Evolutionary conservation across 2,113 vertebrate genomes (phyloP).

Genomic region (Myotis davidii): DNA sequence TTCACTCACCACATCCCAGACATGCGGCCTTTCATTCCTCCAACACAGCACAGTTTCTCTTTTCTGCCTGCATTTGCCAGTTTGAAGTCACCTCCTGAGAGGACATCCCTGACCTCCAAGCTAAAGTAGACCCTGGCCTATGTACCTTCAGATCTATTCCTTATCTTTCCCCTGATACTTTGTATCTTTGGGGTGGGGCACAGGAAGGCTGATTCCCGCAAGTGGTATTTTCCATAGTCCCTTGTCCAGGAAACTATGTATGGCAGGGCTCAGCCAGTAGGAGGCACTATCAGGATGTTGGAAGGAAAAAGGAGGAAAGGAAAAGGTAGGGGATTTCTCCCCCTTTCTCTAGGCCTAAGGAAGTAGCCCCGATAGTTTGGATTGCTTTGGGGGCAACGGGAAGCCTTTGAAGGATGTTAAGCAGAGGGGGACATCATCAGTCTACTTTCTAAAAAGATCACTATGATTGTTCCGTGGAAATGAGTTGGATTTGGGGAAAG

Average conservation of each 20-base stretch:
- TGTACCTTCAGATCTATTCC: not conserved
- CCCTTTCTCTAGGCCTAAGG: not conserved
- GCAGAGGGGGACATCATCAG: not conserved
- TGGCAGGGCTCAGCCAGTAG: not conserved
- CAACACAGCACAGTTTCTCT: not conserved
- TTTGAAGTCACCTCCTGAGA: not conserved
- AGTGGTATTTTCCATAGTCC: not conserved
- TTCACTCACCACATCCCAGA: not conserved
- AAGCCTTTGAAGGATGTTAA: slow-evolving; percentile 2
- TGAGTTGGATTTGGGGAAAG: slow-evolving; percentile 42
- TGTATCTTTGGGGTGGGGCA: not conserved
- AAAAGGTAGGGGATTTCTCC: too few species aligned
- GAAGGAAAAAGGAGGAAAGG: not conserved
- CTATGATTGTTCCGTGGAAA: slow-evolving; percentile 24
- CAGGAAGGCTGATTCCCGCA: not conserved
- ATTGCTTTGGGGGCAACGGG: not conserved
- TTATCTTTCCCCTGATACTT: not conserved
- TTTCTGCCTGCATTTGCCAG: not conserved
- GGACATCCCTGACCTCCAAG: not conserved
- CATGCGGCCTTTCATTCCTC: not conserved
- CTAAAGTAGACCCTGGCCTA: not conserved
- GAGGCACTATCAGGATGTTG: not conserved
- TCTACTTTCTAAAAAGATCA: slow-evolving; percentile 1
- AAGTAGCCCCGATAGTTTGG: not conserved
- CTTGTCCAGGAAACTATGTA: not conserved